Percentiles rank a stretch among this genome's conserved stretches.
Evolutionary conservation across 2,888 invertebrate species (phyloP).

Genomic region (Watsonalla binaria): DNA sequence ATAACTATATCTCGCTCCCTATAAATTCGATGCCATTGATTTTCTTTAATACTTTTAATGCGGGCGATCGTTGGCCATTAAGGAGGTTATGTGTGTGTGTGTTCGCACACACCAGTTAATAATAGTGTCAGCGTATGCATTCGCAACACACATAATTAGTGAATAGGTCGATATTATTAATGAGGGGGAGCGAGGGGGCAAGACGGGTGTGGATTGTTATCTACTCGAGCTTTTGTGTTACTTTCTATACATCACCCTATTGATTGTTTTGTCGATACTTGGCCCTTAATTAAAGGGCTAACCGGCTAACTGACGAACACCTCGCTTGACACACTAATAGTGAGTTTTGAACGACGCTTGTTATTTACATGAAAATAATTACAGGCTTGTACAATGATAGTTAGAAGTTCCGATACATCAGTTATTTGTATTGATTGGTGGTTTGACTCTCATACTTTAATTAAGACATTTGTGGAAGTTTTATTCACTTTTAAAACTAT

Average conservation of each 20-base stretch:
- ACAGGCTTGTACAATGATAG: constrained; percentile 45
- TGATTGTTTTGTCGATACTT: constrained; percentile 75
- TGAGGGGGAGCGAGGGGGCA: constrained; percentile 54
- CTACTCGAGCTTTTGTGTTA: constrained; percentile 76
- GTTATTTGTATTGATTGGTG: neutral
- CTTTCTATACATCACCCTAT: constrained; percentile 70
- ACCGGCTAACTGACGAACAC: constrained; percentile 66
- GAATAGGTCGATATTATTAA: constrained; percentile 76
- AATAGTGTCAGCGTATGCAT: constrained; percentile 51
- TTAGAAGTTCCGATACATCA: neutral
- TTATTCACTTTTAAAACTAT: neutral
- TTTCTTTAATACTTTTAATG: constrained; percentile 64
- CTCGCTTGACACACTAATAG: constrained; percentile 71
- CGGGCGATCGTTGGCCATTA: constrained; percentile 58
- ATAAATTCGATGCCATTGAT: constrained; percentile 53
- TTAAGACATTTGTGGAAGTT: no score
- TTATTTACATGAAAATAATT: constrained; percentile 57
- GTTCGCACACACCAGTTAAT: constrained; percentile 17
- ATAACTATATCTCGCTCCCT: constrained; percentile 56
- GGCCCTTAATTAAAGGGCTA: constrained; percentile 72
- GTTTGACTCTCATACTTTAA: neutral
- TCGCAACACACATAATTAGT: constrained; percentile 79
- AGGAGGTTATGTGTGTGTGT: constrained; percentile 28
- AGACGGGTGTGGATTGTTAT: constrained; percentile 62
- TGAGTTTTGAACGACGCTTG: constrained; percentile 45